A percentile compares a stretch with the other conserved stretches of the same genome.
Evolutionary conservation across 2,888 invertebrate genomes (phyloP).

Genomic region (Pherbina coryleti): DNA sequence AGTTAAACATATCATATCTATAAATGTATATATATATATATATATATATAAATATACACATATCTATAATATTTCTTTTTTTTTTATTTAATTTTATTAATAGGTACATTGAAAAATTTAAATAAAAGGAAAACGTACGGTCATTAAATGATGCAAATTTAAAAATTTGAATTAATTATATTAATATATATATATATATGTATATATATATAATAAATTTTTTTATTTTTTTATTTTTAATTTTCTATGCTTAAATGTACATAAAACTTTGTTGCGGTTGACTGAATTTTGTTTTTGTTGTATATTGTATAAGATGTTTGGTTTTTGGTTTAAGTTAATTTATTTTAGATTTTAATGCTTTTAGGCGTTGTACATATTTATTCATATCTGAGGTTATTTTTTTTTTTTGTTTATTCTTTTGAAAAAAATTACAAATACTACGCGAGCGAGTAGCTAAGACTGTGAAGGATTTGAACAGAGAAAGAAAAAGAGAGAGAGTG

Average conservation of each 20-base stretch:
- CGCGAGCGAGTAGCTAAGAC: not conserved
- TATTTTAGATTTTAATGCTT: constrained; percentile 38
- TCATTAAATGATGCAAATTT: constrained; percentile 39
- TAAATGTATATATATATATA: constrained; percentile 23
- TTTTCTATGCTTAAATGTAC: constrained; percentile 19
- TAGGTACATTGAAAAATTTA: constrained; percentile 57
- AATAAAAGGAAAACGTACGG: constrained; percentile 52
- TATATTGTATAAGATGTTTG: constrained; percentile 40
- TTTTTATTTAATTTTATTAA: constrained; percentile 38
- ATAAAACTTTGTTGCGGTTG: constrained; percentile 36
- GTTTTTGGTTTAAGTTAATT: constrained; percentile 8
- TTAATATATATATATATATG: constrained; percentile 36
- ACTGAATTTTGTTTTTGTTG: constrained; percentile 35
- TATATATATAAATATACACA: constrained; percentile 33
- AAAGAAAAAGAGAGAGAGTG: not conserved
- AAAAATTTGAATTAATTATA: constrained; percentile 33
- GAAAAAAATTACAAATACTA: constrained; percentile 37
- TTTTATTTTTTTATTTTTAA: constrained; percentile 37
- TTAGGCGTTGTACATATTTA: constrained; percentile 37
- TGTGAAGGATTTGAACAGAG: not conserved
- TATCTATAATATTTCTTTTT: constrained; percentile 40
- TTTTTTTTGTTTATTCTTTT: constrained; percentile 43
- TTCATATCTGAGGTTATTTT: constrained; percentile 38
- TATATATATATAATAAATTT: constrained; percentile 36
- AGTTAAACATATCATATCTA: constrained; percentile 18